Percentiles rank a stretch among this genome's conserved stretches.
These are phyloP conservation scores for Chrysoperla carnea DNA, from an alignment of 1,140 invertebrate species.

Conservation along the genomic window DNA sequence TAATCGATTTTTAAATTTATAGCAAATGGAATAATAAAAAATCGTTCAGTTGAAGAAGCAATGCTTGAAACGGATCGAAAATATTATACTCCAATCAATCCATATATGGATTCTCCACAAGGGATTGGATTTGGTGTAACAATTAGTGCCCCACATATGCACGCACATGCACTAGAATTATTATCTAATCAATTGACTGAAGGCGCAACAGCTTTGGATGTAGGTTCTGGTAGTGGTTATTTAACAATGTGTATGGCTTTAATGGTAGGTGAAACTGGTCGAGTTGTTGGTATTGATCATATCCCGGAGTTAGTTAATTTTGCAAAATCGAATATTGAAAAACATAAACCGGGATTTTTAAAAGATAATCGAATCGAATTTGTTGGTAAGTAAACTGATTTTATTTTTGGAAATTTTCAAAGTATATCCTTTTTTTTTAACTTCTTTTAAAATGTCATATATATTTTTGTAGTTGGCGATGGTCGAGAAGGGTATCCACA, in stretches of 20 bases:
- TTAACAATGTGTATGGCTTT: slow-evolving; percentile 87
- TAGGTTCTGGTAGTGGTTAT: slow-evolving; percentile 91
- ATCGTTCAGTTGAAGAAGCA: slow-evolving; percentile 55
- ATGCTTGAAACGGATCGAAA: slow-evolving; percentile 78
- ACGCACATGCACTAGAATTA: slow-evolving; percentile 85
- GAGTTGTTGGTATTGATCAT: slow-evolving; percentile 79
- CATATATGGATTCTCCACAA: slow-evolving; percentile 84
- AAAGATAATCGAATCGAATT: slow-evolving; percentile 44
- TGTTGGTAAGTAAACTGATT: slow-evolving; percentile 31
- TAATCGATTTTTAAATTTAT: slow-evolving; percentile 21
- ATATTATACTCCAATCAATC: slow-evolving; percentile 54
- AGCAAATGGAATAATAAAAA: slow-evolving; percentile 77
- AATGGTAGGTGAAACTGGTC: slow-evolving; percentile 64
- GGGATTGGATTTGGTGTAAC: slow-evolving; percentile 80
- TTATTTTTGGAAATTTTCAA: slow-evolving; percentile 1
- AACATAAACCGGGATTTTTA: slow-evolving; percentile 52
- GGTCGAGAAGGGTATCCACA: slow-evolving; percentile 56
- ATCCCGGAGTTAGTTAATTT: slow-evolving; percentile 66
- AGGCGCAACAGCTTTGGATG: slow-evolving; percentile 74
- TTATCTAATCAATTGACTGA: slow-evolving; percentile 64
- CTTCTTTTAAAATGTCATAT: no score
- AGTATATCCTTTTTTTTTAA: no score
- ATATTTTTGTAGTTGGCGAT: slow-evolving; percentile 55
- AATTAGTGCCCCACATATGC: slow-evolving; percentile 98
- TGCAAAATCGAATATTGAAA: slow-evolving; percentile 59